Conservation (phyloP, 35 echinoderm and acorn worm genomes). For the Amphiura filiformis region DNA sequence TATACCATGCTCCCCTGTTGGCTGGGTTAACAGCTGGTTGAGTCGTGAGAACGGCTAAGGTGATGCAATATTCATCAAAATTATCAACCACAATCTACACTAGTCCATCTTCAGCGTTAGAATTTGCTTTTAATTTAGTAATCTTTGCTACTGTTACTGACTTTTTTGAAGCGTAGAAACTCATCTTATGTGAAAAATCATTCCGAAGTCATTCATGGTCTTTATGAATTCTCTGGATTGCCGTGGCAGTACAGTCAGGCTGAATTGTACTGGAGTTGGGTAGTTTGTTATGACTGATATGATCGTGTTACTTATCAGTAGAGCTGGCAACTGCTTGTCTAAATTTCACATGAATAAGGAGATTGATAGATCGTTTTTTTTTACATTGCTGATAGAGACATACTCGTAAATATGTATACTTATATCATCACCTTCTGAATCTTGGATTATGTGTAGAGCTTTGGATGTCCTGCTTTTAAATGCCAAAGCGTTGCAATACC, state of each 20-base stretch:
- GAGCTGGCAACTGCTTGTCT: slow-evolving; percentile 45
- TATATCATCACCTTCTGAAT: too few species aligned
- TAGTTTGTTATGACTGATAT: slow-evolving; percentile 29
- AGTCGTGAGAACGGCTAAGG: slow-evolving; percentile 53
- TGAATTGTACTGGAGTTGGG: slow-evolving; percentile 46
- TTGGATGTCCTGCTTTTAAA: too few species aligned
- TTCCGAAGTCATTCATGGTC: slow-evolving; percentile 42
- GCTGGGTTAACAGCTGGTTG: slow-evolving; percentile 13
- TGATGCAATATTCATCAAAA: slow-evolving; percentile 61
- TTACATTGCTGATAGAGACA: too few species aligned
- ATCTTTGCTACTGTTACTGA: slow-evolving; percentile 21
- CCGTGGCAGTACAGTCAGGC: slow-evolving; percentile 11
- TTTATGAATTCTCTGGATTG: slow-evolving; percentile 49
- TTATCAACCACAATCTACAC: slow-evolving; percentile 60
- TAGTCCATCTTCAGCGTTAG: slow-evolving; percentile 15
- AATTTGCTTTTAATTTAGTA: slow-evolving; percentile 16
- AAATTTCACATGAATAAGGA: too few species aligned
- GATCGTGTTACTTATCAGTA: slow-evolving; percentile 46
- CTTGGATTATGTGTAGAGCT: too few species aligned
- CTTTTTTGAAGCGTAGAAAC: slow-evolving; percentile 29
- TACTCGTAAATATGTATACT: too few species aligned
- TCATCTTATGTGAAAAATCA: slow-evolving; percentile 63
- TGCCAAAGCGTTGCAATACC: too few species aligned
- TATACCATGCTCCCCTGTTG: background rate
- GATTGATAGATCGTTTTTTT: too few species aligned